Base-by-base conservation (phyloP, 1,140 invertebrate genomes). In the Zaprionus capensis region DNA sequence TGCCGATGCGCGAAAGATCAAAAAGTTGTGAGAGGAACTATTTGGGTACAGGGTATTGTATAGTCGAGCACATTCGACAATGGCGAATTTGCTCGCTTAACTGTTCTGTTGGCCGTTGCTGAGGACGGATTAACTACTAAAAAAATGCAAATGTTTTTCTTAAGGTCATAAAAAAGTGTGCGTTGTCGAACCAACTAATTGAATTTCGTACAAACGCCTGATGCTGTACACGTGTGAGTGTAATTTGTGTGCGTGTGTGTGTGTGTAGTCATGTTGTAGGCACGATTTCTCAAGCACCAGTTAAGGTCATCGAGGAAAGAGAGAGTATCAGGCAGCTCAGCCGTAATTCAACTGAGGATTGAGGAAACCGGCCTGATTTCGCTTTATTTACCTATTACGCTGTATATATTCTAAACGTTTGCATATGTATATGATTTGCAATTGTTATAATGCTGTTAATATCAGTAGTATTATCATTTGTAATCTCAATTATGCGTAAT, bases 111-210 rank as follows among this genome's bases (percentile, higher is more conserved):
- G 68, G 81, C 85, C 81, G 65, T 87, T 87, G 57, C 55, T 90
- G 55, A 88, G 84, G 84, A 88, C 84, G 84, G 84, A 88, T 90
- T 90, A 84, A 84, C 84, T 88, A 88, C 81, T 46, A 73, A 88
- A 88, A 87, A 88, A 87, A 87, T 86, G 82, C 82, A 79, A 85
- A 66, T 62, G 46, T 76, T 76, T 62, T 83, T 85, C 79, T 76
- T 58, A 78, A 66, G 58, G 24, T 73, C 57, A 58, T 49, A 64
- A 59, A 71, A 73, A 73, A 59, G 36, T 67, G 20, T 20, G 28
- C 24, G 49, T 53, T 66, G 56, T 22, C 57, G 38, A 70, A 71
- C 41, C 64, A 75, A 71, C 67, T 71, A 75, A 71, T 49, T 68
- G 20, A 62, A 75, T 62, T 69, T n/a, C 66, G 58, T 61, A 61